Evolutionary conservation across 2,113 vertebrate genomes (phyloP).

Genomic region (Burhinus bistriatus): DNA sequence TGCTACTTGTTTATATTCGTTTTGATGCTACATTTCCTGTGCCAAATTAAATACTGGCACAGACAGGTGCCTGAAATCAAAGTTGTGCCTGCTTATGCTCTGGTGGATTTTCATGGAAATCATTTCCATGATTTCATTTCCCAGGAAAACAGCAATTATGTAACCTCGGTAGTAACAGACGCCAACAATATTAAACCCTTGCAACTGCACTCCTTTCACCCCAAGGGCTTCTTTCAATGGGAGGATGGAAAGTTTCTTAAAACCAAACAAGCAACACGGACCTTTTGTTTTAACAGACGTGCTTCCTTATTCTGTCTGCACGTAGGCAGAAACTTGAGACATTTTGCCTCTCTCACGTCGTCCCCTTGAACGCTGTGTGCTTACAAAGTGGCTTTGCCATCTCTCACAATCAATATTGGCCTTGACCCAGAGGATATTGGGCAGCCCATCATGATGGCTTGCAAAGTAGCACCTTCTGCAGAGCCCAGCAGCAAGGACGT

Average conservation of each 20-base stretch:
- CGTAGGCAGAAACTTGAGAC: conserved; percentile 9
- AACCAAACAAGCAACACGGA: conserved; percentile 26
- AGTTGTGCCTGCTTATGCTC: conserved; percentile 39
- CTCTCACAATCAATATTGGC: neutral
- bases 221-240: conserved; percentile 27
- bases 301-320: neutral
- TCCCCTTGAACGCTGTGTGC: neutral
- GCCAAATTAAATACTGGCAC: conserved; percentile 61
- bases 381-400: neutral
- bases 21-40: conserved; percentile 26
- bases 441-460: neutral
- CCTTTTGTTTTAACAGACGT: conserved; percentile 48
- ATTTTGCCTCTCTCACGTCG: neutral
- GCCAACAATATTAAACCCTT: conserved; percentile 34
- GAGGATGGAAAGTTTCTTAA: conserved; percentile 60
- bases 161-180: neutral
- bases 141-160: conserved; percentile 52
- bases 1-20: conserved; percentile 13
- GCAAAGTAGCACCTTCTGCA: neutral
- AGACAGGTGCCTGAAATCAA: conserved; percentile 58
- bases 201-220: neutral
- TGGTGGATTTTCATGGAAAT: neutral
- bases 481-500: neutral
- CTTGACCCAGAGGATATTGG: neutral
- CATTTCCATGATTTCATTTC: conserved; percentile 57